Percentiles rank a stretch among this genome's conserved stretches.
Evolutionary conservation across 2,888 invertebrate genomes (phyloP).

Genomic region (Drepana falcataria): DNA sequence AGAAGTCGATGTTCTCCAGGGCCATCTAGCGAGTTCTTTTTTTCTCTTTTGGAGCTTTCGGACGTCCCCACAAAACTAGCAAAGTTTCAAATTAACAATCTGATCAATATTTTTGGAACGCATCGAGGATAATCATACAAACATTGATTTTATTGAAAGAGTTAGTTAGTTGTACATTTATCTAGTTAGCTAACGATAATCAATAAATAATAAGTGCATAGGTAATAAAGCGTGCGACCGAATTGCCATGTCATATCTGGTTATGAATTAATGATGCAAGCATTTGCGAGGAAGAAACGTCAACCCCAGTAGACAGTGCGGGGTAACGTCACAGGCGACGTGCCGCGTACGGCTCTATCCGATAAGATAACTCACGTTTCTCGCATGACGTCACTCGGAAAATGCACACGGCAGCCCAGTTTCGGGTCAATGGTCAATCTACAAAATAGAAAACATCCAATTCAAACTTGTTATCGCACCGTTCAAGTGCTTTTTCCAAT

Average conservation of each 20-base stretch:
- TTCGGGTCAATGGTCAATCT: constrained; percentile 77
- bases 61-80: too few relatives aligned
- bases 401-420: constrained; percentile 76
- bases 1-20: too few relatives aligned
- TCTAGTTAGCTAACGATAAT: not conserved
- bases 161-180: too few relatives aligned
- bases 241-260: too few relatives aligned
- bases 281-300: constrained; percentile 9
- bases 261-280: not conserved
- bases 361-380: constrained; percentile 68
- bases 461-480: constrained; percentile 37
- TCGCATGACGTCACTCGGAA: constrained; percentile 74
- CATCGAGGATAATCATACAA: too few relatives aligned
- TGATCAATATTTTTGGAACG: too few relatives aligned
- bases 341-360: constrained; percentile 35
- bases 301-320: constrained; percentile 24
- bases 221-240: too few relatives aligned
- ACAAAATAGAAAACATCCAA: constrained; percentile 70
- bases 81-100: too few relatives aligned
- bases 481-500: constrained; percentile 10
- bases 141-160: too few relatives aligned
- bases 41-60: too few relatives aligned
- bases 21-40: too few relatives aligned
- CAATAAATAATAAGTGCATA: not conserved
- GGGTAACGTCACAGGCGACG: constrained; percentile 45